These are phyloP conservation scores for Apostichopus californicus DNA, from an alignment of 35 echinoderm and acorn worm species.

Conservation along the genomic window DNA sequence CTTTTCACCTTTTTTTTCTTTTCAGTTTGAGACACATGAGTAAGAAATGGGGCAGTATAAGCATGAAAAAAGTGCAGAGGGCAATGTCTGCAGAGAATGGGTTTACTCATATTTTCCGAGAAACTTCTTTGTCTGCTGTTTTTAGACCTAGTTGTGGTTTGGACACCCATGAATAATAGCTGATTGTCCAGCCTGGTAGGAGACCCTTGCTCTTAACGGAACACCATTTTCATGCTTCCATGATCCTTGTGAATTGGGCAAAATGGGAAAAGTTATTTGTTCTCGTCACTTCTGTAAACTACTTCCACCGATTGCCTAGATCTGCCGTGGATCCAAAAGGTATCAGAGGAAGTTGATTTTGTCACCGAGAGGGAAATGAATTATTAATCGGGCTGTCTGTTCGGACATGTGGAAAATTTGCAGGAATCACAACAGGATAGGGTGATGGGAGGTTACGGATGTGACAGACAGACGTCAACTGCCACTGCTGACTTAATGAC, in stretches of 20 bases:
- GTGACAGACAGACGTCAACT: constrained; percentile 42
- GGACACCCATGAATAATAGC: constrained; percentile 37
- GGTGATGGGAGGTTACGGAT: constrained; percentile 12
- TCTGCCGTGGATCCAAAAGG: neutral
- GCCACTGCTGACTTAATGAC: constrained; percentile 18
- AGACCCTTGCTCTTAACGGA: constrained; percentile 12
- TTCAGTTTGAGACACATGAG: neutral
- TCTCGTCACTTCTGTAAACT: neutral
- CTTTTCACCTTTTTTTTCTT: neutral
- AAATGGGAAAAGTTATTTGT: neutral
- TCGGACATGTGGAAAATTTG: constrained; percentile 40
- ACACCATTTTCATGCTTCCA: neutral
- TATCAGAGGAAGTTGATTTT: constrained; percentile 39
- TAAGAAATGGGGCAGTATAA: neutral
- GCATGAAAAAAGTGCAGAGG: constrained; percentile 20
- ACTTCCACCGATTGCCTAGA: neutral
- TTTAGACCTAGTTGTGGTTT: constrained; percentile 52
- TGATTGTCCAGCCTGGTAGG: constrained; percentile 28
- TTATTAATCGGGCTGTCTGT: constrained; percentile 46
- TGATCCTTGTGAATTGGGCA: constrained; percentile 11
- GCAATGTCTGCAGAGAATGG: constrained; percentile 43
- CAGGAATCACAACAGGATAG: constrained; percentile 36
- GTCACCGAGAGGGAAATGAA: constrained; percentile 44
- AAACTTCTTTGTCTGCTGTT: constrained; percentile 42
- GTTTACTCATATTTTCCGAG: constrained; percentile 30